Conservation (phyloP, 2,113 vertebrate genomes). For the Progne subis region DNA sequence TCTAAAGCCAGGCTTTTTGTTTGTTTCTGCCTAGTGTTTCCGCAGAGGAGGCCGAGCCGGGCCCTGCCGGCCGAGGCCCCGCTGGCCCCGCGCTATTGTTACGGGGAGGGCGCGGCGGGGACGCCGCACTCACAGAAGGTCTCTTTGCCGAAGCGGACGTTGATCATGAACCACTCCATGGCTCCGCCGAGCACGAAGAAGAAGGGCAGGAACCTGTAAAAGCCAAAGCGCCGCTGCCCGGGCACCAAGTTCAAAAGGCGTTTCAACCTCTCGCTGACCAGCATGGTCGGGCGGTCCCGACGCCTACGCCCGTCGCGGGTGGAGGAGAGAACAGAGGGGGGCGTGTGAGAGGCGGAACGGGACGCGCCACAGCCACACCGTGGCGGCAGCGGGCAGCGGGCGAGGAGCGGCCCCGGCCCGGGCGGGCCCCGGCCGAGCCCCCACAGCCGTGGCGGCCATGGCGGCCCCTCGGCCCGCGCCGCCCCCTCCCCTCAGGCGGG, state of each 20-base stretch:
- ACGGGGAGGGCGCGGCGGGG: not conserved
- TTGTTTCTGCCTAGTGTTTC: not conserved
- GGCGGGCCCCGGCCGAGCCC: too few species aligned
- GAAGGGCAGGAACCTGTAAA: conserved; percentile 54
- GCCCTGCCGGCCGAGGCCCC: too few species aligned
- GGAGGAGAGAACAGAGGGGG: not conserved
- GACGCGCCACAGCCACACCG: not conserved
- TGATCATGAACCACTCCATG: conserved; percentile 64
- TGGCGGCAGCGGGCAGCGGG: not conserved
- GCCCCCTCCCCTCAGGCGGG: too few species aligned
- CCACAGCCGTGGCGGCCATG: too few species aligned
- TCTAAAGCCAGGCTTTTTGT: rapidly evolving
- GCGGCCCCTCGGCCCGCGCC: too few species aligned
- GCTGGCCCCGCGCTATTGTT: not conserved
- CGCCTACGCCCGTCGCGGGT: not conserved
- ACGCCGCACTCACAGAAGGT: conserved; percentile 52
- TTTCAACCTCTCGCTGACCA: not conserved
- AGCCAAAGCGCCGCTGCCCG: conserved; percentile 34
- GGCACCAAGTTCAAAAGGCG: conserved; percentile 21
- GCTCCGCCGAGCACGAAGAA: conserved; percentile 63
- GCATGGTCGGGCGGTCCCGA: not conserved
- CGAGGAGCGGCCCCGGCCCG: not conserved
- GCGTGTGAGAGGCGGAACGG: not conserved
- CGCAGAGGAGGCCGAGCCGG: not conserved
- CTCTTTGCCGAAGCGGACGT: conserved; percentile 46